These are phyloP conservation scores for Papilio gigon DNA, from an alignment of 2,888 invertebrate genomes.

Conservation along the genomic window DNA sequence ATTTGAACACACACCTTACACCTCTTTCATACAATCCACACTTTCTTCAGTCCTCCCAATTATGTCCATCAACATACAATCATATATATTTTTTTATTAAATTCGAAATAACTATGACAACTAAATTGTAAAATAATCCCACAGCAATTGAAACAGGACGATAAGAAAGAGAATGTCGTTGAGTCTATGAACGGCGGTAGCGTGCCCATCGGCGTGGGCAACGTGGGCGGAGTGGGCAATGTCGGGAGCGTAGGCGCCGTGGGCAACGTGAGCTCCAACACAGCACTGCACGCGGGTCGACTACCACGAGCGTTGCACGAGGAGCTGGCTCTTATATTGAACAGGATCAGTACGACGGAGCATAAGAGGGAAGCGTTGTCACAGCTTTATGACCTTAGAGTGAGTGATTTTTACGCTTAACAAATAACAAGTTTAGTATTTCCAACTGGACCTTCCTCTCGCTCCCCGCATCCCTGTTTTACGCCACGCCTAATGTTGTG, in stretches of 20 bases:
- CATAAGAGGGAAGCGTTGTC: slow-evolving; percentile 91
- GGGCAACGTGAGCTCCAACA: slow-evolving; percentile 59
- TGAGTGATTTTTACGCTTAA: slow-evolving; percentile 52
- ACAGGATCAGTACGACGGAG: slow-evolving; percentile 94
- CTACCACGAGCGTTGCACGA: slow-evolving; percentile 92
- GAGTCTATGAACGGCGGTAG: slow-evolving; percentile 69
- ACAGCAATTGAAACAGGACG: slow-evolving; percentile 81
- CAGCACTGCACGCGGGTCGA: slow-evolving; percentile 61
- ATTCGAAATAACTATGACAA: background rate
- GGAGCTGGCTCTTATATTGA: slow-evolving; percentile 93
- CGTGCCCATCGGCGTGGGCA: slow-evolving; percentile 77
- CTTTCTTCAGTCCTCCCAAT: too few relatives aligned
- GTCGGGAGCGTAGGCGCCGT: slow-evolving; percentile 81
- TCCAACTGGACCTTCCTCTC: too few relatives aligned
- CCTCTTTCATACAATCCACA: too few relatives aligned
- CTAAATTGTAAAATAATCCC: background rate
- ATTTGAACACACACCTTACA: too few relatives aligned
- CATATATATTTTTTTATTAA: too few relatives aligned
- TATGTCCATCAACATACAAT: too few relatives aligned
- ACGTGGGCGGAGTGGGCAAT: slow-evolving; percentile 82
- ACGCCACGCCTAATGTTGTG: too few relatives aligned
- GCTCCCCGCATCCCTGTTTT: too few relatives aligned
- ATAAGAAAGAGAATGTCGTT: slow-evolving; percentile 74
- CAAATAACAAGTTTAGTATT: background rate
- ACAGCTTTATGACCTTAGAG: slow-evolving; percentile 89